These are phyloP conservation scores for Papilio polytes DNA, from an alignment of 1,140 invertebrate genomes.

Conservation along the genomic window DNA sequence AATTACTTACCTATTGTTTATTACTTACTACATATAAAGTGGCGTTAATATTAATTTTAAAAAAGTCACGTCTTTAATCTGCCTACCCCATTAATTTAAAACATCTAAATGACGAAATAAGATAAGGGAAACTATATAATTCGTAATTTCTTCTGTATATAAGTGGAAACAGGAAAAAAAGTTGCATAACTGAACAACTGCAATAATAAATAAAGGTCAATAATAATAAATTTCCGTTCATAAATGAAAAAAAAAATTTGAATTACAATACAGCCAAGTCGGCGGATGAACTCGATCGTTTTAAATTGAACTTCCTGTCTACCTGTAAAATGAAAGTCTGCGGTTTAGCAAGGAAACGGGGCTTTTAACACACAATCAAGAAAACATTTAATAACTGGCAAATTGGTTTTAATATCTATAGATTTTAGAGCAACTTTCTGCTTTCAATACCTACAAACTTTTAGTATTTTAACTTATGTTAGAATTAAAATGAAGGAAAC, in stretches of 20 bases:
- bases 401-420: neutral
- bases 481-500: too few relatives aligned
- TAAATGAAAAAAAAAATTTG: slow-evolving; percentile 9
- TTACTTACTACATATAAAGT: neutral
- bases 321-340: slow-evolving; percentile 32
- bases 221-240: slow-evolving; percentile 10
- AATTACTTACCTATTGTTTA: neutral
- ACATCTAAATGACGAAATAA: too few relatives aligned
- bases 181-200: neutral
- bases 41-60: neutral
- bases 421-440: neutral
- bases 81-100: too few relatives aligned
- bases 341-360: slow-evolving; percentile 12
- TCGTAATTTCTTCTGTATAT: too few relatives aligned
- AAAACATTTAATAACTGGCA: neutral
- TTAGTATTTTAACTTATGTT: too few relatives aligned
- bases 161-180: neutral
- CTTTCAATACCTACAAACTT: too few relatives aligned
- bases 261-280: neutral
- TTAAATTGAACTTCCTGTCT: slow-evolving; percentile 35
- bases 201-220: neutral
- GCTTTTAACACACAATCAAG: neutral
- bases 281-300: slow-evolving; percentile 15
- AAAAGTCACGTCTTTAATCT: too few relatives aligned
- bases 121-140: too few relatives aligned